These are phyloP conservation scores for Coptodon rendalli DNA, from an alignment of 2,113 vertebrate genomes.

Conservation along the genomic window DNA sequence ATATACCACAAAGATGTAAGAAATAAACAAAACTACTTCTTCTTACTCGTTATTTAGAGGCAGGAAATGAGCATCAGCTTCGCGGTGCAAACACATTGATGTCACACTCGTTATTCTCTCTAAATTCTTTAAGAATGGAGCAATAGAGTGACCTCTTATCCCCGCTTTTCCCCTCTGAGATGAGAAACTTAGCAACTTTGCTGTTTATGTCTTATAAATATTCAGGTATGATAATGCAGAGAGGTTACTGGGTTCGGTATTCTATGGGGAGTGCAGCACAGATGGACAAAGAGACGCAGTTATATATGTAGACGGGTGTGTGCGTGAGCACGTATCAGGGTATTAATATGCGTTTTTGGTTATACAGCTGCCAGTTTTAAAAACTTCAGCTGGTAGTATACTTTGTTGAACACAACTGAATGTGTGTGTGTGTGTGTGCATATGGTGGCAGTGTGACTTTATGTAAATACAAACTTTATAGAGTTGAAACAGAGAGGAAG, in stretches of 20 bases:
- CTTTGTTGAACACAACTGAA: background rate
- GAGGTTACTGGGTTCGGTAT: constrained; percentile 16
- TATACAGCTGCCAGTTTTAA: background rate
- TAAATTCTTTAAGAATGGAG: background rate
- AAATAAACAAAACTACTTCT: background rate
- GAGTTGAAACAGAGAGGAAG: constrained; percentile 49
- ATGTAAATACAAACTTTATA: constrained; percentile 48
- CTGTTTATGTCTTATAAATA: constrained; percentile 58
- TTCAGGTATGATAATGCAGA: constrained; percentile 62
- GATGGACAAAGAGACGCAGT: constrained; percentile 37
- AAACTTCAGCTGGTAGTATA: background rate
- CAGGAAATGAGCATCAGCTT: background rate
- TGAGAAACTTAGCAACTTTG: constrained; percentile 16
- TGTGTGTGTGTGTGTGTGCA: background rate
- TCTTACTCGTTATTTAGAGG: background rate
- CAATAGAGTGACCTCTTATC: background rate
- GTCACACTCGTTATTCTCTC: background rate
- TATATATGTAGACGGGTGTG: background rate
- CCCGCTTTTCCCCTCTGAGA: background rate
- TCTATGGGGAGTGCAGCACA: constrained; percentile 44
- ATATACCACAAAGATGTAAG: background rate
- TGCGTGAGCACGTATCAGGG: background rate
- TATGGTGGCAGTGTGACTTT: constrained; percentile 37
- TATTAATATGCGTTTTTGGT: background rate
- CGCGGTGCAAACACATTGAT: background rate